Evolutionary conservation across 1,140 invertebrate species (phyloP), one percentile per base, ranked within the genome.

Genomic region (Nephotettix cincticeps): DNA sequence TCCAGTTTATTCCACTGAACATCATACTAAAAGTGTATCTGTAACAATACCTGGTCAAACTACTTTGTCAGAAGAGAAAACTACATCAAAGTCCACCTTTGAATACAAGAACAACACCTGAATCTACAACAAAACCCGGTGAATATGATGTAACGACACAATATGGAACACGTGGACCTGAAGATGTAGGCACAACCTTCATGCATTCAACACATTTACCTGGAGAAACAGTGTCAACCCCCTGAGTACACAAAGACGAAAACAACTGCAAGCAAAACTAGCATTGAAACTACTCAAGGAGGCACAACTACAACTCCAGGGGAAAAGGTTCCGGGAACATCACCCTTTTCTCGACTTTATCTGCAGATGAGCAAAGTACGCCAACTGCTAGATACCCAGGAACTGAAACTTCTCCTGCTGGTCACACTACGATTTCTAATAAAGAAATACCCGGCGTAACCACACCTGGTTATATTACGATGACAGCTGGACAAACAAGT

Each of bases 381-480:
- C 13, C 32, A 13, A 14, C 58, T 28, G 2, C 9, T 27, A 40
- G 28, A 19, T 75, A 43, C 43, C 36, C 72, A 23, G 27, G 43
- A 21, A 36, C 30, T n/a, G 66, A 51, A 73, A 36, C 69, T 25
- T 72, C 66, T 32, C 54, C 64, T 27, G 45, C 30, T 17, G 1
- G 54, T 3, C 69, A 51, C 40, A 68, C 69, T 28, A 61, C 56
- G 21, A 63, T 28, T 65, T 9, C 30, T 19, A 25, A 27, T 19
- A 47, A 0, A 23, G 28, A 69, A 21, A 25, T 36, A 21, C 56
- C 54, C 58, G 30, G 19, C 23, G 58, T 21, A 36, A 71, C 51
- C 25, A 68, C 56, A 14, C 29, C 47, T 29, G 30, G 4, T 21
- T 21, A 29, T 0, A 58, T 21, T 63, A 61, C 71, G 13, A 69